Conservation (phyloP, 1,140 invertebrate genomes). For the Macrosteles quadrilineatus region DNA sequence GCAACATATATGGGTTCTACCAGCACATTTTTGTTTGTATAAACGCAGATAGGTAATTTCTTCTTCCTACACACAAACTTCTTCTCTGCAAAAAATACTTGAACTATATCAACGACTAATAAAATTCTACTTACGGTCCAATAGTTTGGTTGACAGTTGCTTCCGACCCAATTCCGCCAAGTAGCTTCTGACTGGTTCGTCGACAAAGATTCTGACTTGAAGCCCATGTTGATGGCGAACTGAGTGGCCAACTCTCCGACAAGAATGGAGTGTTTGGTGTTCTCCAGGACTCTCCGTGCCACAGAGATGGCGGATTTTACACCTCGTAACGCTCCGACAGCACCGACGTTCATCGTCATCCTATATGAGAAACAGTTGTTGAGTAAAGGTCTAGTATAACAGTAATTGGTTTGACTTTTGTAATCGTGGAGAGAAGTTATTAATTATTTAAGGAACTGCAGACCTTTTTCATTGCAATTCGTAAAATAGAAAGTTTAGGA, state of each 20-base stretch:
- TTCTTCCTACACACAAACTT: neutral
- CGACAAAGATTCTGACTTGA: conserved; percentile 72
- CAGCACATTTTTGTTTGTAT: neutral
- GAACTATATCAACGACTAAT: too few relatives aligned
- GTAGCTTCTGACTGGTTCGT: conserved; percentile 71
- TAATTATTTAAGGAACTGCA: too few relatives aligned
- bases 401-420: too few relatives aligned
- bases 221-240: conserved; percentile 92
- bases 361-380: too few relatives aligned
- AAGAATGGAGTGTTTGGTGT: conserved; percentile 89
- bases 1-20: too few relatives aligned
- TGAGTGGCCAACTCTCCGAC: conserved; percentile 85
- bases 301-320: conserved; percentile 91
- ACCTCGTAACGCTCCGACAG: conserved; percentile 79
- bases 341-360: conserved; percentile 85
- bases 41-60: neutral
- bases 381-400: too few relatives aligned
- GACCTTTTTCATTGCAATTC: too few relatives aligned
- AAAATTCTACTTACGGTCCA: conserved; percentile 76
- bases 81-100: neutral
- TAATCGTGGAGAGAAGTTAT: too few relatives aligned
- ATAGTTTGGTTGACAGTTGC: conserved; percentile 95
- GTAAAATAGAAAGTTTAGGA: too few relatives aligned
- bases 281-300: conserved; percentile 85
- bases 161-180: conserved; percentile 76